phyloP scores from a whole-genome alignment of 2,888 invertebrate species.

The Ramazzottius varieornatus region DNA sequence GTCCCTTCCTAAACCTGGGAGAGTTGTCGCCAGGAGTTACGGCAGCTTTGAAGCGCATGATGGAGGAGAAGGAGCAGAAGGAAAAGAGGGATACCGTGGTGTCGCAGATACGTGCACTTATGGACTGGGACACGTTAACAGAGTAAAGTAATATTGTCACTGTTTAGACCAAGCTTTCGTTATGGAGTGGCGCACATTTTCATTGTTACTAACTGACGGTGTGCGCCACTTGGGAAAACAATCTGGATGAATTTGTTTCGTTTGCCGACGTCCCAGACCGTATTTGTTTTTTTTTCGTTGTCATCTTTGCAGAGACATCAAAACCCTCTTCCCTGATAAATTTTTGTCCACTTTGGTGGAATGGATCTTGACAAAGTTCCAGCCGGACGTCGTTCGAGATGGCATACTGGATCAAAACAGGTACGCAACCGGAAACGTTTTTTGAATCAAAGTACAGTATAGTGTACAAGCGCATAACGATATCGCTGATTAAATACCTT shows the following conservation, averaged over 20 bases:
- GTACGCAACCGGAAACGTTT: too few species aligned
- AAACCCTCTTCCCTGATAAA: neutral
- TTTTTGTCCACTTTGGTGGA: neutral
- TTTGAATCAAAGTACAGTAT: too few species aligned
- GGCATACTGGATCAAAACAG: neutral
- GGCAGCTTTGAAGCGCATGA: neutral
- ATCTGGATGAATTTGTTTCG: too few species aligned
- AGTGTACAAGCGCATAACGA: too few species aligned
- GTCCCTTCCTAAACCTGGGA: neutral
- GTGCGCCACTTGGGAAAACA: too few species aligned
- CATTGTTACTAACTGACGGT: too few species aligned
- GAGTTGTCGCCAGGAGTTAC: neutral
- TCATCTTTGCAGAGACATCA: neutral
- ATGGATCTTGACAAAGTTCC: neutral
- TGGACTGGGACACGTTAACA: neutral
- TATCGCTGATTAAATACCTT: too few species aligned
- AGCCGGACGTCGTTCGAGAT: neutral
- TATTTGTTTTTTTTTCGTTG: neutral
- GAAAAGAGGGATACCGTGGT: neutral
- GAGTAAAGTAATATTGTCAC: too few species aligned
- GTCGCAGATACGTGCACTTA: neutral
- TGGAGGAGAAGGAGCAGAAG: conserved; percentile 1
- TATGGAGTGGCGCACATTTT: neutral
- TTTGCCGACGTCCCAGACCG: too few species aligned
- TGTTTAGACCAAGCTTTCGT: neutral